phyloP scores from a whole-genome alignment of 2,888 invertebrate genomes.

The Mythimna vitellina region DNA sequence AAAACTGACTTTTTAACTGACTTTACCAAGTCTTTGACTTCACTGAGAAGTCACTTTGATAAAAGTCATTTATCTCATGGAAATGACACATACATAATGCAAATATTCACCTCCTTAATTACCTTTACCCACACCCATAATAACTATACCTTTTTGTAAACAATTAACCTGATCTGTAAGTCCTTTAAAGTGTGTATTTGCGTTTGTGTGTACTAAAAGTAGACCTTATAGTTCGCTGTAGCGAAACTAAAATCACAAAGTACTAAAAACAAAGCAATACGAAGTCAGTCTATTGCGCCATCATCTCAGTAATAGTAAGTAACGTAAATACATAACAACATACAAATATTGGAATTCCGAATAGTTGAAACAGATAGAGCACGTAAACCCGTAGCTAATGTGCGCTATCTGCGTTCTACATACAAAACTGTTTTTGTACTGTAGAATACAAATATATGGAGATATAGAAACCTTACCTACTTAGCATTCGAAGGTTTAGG shows the following conservation, averaged over 20 bases:
- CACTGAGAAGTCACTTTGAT: background rate
- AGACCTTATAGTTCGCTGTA: background rate
- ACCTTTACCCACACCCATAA: background rate
- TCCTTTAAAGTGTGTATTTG: too few species aligned
- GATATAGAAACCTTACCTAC: background rate
- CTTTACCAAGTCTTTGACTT: background rate
- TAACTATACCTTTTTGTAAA: background rate
- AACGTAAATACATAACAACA: conserved; percentile 16
- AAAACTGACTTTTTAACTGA: too few species aligned
- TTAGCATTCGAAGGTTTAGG: background rate
- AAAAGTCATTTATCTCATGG: background rate
- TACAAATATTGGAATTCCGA: conserved; percentile 12
- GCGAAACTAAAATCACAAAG: background rate
- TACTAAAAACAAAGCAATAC: background rate
- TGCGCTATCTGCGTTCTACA: conserved; percentile 38
- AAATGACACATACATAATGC: background rate
- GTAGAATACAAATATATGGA: background rate
- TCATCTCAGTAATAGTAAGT: background rate
- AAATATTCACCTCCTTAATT: background rate
- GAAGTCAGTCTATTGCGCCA: background rate
- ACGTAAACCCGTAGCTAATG: conserved; percentile 12
- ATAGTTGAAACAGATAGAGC: conserved; percentile 24
- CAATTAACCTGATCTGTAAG: background rate
- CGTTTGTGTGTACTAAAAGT: background rate
- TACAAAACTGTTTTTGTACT: conserved; percentile 1